Base-by-base conservation (phyloP, 2,113 vertebrate species). In the Rhea americana region DNA sequence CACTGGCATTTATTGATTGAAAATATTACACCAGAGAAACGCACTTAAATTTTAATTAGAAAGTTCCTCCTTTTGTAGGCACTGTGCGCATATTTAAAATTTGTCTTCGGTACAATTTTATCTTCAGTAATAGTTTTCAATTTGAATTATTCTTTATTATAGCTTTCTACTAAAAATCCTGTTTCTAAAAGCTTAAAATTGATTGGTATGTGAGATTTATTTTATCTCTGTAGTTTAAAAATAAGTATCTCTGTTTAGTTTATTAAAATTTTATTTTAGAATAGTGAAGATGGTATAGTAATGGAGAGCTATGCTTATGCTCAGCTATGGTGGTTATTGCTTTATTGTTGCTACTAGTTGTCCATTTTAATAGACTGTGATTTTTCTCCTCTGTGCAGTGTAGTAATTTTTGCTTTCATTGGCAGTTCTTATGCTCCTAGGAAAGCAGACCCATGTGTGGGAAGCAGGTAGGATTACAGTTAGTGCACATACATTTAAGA, bases 401-500 rank as follows among this genome's bases (percentile, higher is more conserved):
- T 50, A 14, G 7, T 0, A 0, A 18, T 28, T 22, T 61, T 65
- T 37, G n/a, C 50, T 53, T 58, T 35, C 25, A 1, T 30, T 43
- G 61, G 32, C 43, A 22, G 5, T 65, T 30, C 11, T 47, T 43
- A 8, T 18, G 43, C 62, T 53, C 78, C 22, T 48, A 58, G 66
- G 62, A 67, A n/a, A 32, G 71, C 67, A 73, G 53, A 43, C 41
- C 39, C 48, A 1, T 0, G 0, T 48, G 14, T 0, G 11, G 41
- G 58, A 68, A 56, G 68, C 59, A 77, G 73, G 13, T 51, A 15
- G 47, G 80, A 37, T 9, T 59, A 7, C 39, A n/a, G 35, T 22
- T 50, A 53, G 20, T 0, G 1, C 41, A 7, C 0, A 1, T 37
- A 24, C 37, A 10, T 83, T 88, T 37, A 1, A 18, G 53, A 2